Conservation (phyloP, 2,113 vertebrate genomes). For the Corythornis madagascariensis region DNA sequence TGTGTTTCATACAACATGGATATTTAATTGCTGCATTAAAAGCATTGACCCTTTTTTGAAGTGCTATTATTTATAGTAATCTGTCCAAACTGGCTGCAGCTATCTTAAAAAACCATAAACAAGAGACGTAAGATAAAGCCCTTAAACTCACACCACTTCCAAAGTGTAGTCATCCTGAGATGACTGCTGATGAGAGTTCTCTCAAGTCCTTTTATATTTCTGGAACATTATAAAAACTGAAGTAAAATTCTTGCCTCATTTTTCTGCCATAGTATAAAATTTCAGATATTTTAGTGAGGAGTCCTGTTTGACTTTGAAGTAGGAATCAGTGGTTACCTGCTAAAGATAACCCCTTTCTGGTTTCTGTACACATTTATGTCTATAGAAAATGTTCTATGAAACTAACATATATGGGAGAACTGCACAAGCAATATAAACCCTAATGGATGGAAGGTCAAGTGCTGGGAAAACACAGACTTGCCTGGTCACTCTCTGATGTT, state of each 20-base stretch:
- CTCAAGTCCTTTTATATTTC: neutral
- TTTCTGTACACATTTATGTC: neutral
- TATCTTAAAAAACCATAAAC: neutral
- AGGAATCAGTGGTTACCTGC: neutral
- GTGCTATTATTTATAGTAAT: neutral
- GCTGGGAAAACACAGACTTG: neutral
- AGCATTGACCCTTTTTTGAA: neutral
- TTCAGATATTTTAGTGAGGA: neutral
- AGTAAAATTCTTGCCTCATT: neutral
- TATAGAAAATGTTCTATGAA: neutral
- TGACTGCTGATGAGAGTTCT: neutral
- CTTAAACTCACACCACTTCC: neutral
- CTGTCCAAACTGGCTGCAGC: neutral
- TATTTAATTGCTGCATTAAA: neutral
- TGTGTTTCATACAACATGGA: neutral
- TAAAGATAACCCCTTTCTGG: neutral
- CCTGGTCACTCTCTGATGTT: neutral
- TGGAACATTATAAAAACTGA: neutral
- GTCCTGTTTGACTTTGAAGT: neutral
- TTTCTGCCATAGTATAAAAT: neutral
- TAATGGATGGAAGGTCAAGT: constrained; percentile 6
- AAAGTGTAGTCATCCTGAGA: neutral
- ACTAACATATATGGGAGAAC: neutral
- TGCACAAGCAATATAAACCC: neutral
- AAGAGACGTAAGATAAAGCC: neutral